Evolutionary conservation across 2,113 vertebrate genomes (phyloP).

Genomic region (Toxostoma redivivum): DNA sequence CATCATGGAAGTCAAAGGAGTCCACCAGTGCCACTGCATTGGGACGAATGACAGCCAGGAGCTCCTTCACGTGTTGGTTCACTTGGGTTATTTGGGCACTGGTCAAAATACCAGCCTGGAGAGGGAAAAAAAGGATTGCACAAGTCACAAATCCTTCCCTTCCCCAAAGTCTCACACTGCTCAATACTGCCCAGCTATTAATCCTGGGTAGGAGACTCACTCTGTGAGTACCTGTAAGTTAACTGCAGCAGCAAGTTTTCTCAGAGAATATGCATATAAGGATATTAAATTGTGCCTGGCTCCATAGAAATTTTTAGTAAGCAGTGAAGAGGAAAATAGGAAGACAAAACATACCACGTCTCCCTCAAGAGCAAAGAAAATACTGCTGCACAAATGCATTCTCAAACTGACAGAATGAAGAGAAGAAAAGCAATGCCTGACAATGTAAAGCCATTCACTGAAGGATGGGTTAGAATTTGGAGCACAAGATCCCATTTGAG

Average conservation of each 20-base stretch:
- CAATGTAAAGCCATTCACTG: neutral
- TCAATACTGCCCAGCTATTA: neutral
- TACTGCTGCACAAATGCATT: neutral
- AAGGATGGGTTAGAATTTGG: neutral
- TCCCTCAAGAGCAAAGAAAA: neutral
- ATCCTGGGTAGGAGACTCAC: neutral
- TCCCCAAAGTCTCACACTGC: neutral
- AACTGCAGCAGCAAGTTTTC: neutral
- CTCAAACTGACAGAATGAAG: neutral
- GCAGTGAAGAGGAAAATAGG: neutral
- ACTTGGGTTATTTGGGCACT: conserved; percentile 81
- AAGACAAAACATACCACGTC: neutral
- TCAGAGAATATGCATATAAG: neutral
- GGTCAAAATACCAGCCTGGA: conserved; percentile 83
- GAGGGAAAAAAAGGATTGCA: neutral
- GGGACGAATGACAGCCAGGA: conserved; percentile 82
- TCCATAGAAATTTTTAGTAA: neutral
- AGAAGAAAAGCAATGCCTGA: neutral
- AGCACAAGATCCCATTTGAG: neutral
- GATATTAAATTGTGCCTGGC: neutral
- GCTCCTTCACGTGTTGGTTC: conserved; percentile 80
- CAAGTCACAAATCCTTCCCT: neutral
- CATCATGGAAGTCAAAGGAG: conserved; percentile 86
- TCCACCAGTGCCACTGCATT: conserved; percentile 90
- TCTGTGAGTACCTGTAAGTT: neutral